These are phyloP conservation scores for Theonella swinhoei DNA, from an alignment of 37 sponge, comb jelly and placozoan species.

Conservation along the genomic window DNA sequence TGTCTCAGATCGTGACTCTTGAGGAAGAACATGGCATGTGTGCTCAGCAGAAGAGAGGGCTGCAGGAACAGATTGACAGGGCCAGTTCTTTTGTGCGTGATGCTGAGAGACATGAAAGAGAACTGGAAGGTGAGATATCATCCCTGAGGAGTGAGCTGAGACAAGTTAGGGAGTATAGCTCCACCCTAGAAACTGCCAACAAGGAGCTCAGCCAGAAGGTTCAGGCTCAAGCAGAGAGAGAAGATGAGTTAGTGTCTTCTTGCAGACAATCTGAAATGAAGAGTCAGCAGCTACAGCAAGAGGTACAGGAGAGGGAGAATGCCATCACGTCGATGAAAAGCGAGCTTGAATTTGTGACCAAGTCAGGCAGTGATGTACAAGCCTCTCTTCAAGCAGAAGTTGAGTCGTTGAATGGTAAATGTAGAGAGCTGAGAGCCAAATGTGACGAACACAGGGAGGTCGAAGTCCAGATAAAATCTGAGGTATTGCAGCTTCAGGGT, in stretches of 20 bases:
- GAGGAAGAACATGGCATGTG: constrained; percentile 46
- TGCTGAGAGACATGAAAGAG: not conserved
- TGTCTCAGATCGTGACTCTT: constrained; percentile 30
- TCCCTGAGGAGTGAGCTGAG: constrained; percentile 18
- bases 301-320: constrained; percentile 4
- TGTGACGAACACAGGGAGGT: constrained; percentile 1
- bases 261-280: not conserved
- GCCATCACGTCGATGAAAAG: constrained; percentile 14
- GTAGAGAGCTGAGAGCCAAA: not conserved
- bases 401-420: constrained; percentile 11
- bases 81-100: constrained; percentile 1
- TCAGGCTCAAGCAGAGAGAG: not conserved
- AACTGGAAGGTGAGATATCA: not conserved
- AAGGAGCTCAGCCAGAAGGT: constrained; percentile 37
- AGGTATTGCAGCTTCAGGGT: not conserved
- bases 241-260: constrained; percentile 9
- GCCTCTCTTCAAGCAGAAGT: not conserved
- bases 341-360: constrained; percentile 20
- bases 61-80: constrained; percentile 15
- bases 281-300: not conserved
- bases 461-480: constrained; percentile 5
- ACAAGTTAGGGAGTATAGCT: constrained; percentile 17
- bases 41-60: not conserved
- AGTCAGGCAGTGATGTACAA: not conserved
- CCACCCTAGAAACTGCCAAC: constrained; percentile 15